Percentiles rank a stretch among this genome's conserved stretches.
These are phyloP conservation scores for Sternotherus odoratus DNA, from an alignment of 2,797 vertebrate genomes.

Conservation along the genomic window DNA sequence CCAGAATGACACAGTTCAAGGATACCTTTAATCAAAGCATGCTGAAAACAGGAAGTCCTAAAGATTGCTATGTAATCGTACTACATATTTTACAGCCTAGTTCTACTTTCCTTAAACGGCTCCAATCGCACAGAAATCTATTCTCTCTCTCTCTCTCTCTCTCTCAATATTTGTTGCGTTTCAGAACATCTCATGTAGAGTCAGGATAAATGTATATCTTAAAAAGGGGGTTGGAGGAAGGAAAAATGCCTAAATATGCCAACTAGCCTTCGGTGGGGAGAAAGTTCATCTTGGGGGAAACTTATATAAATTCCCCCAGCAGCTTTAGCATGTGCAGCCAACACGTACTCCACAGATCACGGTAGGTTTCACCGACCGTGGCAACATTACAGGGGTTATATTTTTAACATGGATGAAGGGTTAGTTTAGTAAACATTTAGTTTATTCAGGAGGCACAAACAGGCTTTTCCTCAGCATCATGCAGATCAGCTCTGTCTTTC, in stretches of 20 bases:
- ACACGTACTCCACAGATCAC: rapidly evolving
- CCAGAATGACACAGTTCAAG: conserved; percentile 36
- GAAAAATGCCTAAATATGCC: not conserved
- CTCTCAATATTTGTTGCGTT: not conserved
- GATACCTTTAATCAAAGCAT: not conserved
- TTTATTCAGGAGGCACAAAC: not conserved
- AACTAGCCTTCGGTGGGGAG: rapidly evolving
- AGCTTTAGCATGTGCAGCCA: rapidly evolving
- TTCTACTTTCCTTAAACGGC: not conserved
- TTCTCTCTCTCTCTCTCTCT: not conserved
- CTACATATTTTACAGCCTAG: not conserved
- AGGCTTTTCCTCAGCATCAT: not conserved
- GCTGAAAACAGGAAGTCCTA: conserved; percentile 7
- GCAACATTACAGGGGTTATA: not conserved
- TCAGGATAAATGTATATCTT: not conserved
- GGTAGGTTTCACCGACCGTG: rapidly evolving
- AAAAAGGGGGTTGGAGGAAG: not conserved
- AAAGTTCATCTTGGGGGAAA: not conserved
- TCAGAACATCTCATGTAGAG: not conserved
- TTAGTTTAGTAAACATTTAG: rapidly evolving
- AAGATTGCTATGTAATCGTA: not conserved
- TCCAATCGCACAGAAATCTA: not conserved
- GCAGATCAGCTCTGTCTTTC: not conserved
- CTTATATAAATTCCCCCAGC: not conserved
- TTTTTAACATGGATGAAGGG: not conserved